Percentiles rank a stretch among this genome's conserved stretches.
phyloP scores from a whole-genome alignment of 2,113 vertebrate species.

The Syngnathus scovelli region DNA sequence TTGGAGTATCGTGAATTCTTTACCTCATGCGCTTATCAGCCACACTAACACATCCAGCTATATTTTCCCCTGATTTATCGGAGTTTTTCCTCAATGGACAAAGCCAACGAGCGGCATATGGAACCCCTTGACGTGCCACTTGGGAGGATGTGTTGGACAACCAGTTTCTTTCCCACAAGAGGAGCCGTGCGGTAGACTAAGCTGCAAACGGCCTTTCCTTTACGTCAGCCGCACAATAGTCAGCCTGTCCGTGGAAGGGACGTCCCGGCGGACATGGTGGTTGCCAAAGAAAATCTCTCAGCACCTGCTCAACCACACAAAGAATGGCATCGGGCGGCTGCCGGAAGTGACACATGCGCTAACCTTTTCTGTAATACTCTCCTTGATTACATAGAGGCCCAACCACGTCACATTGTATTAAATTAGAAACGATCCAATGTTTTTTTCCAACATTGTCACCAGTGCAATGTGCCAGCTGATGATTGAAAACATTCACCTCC shows the following conservation, averaged over 20 bases:
- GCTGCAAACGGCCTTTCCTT: conserved; percentile 53
- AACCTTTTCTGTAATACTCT: conserved; percentile 35
- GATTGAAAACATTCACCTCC: conserved; percentile 42
- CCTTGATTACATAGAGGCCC: conserved; percentile 32
- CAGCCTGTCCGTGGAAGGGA: conserved; percentile 39
- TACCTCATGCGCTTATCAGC: conserved; percentile 33
- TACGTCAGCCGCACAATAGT: conserved; percentile 58
- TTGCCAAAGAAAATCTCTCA: conserved; percentile 43
- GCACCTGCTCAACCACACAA: conserved; percentile 56
- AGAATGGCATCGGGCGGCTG: conserved; percentile 32
- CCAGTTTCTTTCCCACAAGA: conserved; percentile 54
- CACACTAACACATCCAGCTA: conserved; percentile 27
- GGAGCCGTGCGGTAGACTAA: conserved; percentile 42
- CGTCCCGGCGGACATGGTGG: conserved; percentile 38
- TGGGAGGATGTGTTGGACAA: conserved; percentile 58
- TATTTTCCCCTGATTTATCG: conserved; percentile 24
- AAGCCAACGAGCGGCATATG: conserved; percentile 29
- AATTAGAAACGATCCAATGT: conserved; percentile 28
- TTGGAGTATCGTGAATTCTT: conserved; percentile 7
- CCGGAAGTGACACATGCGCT: conserved; percentile 33
- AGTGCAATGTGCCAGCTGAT: conserved; percentile 34
- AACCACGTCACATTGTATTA: conserved; percentile 23
- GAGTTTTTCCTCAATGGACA: conserved; percentile 29
- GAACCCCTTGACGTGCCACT: conserved; percentile 45
- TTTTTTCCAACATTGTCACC: conserved; percentile 28